Evolutionary conservation across 1,140 invertebrate genomes (phyloP).

Genomic region (Sycobia sp.): DNA sequence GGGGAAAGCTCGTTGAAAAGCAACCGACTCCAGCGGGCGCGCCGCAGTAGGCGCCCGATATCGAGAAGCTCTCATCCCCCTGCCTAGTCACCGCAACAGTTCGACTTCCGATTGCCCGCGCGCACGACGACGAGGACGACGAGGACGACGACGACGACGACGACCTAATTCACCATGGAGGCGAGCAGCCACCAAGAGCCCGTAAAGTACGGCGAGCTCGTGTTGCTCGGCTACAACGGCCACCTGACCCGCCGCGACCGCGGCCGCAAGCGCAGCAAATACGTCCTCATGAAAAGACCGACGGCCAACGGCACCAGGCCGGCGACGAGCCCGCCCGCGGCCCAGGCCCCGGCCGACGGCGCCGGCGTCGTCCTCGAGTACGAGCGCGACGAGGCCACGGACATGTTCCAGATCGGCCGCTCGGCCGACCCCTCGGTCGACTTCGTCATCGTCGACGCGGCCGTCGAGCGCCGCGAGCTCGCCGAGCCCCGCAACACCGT

Average conservation of each 20-base stretch:
- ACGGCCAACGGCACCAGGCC: slow-evolving; percentile 1
- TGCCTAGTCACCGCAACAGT: too few relatives aligned
- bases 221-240: neutral
- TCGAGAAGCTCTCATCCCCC: too few relatives aligned
- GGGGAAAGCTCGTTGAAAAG: too few relatives aligned
- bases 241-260: neutral
- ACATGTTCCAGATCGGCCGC: slow-evolving; percentile 98
- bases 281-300: neutral
- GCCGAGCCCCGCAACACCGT: slow-evolving; percentile 89
- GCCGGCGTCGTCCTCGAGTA: slow-evolving; percentile 96
- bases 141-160: too few relatives aligned
- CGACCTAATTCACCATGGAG: too few relatives aligned
- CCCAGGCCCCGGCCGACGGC: too few relatives aligned
- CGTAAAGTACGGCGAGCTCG: neutral
- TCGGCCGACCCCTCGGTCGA: slow-evolving; percentile 98
- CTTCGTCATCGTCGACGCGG: slow-evolving; percentile 98
- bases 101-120: too few relatives aligned
- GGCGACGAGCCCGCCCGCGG: neutral
- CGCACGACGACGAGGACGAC: too few relatives aligned
- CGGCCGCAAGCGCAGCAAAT: neutral
- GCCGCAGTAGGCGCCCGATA: too few relatives aligned
- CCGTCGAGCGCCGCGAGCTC: slow-evolving; percentile 64
- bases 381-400: slow-evolving; percentile 88
- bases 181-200: neutral
- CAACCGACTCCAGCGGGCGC: too few relatives aligned